Conservation (phyloP, 2,113 vertebrate species). For the Notothenia rossii region DNA sequence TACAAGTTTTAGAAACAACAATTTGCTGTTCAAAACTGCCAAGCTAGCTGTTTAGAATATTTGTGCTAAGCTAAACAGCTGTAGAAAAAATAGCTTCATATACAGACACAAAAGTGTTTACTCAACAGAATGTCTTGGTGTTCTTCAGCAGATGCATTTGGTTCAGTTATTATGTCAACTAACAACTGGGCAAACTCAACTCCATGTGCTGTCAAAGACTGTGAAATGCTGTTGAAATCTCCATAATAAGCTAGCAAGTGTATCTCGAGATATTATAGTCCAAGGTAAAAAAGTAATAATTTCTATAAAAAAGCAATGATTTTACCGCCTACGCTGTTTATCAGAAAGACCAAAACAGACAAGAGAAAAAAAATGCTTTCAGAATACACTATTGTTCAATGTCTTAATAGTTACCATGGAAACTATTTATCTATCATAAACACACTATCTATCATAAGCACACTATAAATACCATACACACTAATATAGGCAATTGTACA, state of each 20-base stretch:
- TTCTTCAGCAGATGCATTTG: neutral
- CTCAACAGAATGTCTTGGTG: neutral
- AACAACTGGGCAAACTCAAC: neutral
- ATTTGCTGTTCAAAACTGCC: neutral
- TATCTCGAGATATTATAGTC: neutral
- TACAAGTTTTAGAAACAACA: neutral
- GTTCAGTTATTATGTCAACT: neutral
- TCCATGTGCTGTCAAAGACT: neutral
- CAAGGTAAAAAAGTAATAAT: neutral
- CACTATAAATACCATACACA: neutral
- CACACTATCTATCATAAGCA: neutral
- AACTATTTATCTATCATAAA: slow-evolving; percentile 24
- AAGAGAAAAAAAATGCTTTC: neutral
- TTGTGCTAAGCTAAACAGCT: neutral
- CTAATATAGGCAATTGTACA: neutral
- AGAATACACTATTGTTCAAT: neutral
- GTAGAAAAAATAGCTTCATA: neutral
- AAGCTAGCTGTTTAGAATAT: neutral
- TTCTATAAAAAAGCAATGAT: neutral
- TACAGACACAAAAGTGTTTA: neutral
- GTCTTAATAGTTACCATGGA: slow-evolving; percentile 41
- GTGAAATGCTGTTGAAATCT: neutral
- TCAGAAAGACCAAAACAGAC: neutral
- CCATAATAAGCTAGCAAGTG: neutral
- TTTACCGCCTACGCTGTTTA: neutral